phyloP scores from a whole-genome alignment of 2,888 invertebrate species.

The Pediacus dermestoides region DNA sequence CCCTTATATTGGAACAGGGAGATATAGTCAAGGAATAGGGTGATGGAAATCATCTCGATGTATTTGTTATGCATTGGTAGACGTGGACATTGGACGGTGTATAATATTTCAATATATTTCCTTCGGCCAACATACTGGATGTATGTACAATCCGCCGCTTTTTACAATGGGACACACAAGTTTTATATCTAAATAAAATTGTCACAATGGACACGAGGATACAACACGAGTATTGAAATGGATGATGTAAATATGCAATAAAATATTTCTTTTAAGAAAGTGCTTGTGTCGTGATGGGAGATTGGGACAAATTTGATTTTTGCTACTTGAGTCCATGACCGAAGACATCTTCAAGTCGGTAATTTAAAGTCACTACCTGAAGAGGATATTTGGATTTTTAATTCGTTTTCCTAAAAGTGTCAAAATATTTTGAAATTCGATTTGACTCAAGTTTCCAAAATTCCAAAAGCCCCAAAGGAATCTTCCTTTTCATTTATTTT shows the following conservation, averaged over 20 bases:
- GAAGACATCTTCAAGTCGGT: no score
- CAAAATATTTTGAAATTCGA: no score
- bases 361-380: no score
- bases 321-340: no score
- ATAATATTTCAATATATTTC: constrained; percentile 51
- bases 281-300: no score
- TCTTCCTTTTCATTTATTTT: no score
- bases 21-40: constrained; percentile 39
- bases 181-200: constrained; percentile 43
- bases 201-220: constrained; percentile 39
- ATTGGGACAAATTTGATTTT: no score
- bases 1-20: constrained; percentile 37
- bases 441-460: no score
- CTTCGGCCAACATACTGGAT: constrained; percentile 1
- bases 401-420: no score
- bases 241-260: constrained; percentile 33
- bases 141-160: not conserved
- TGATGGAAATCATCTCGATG: constrained; percentile 46
- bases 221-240: constrained; percentile 36
- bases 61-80: constrained; percentile 51
- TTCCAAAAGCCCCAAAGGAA: no score
- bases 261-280: no score
- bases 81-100: constrained; percentile 47
- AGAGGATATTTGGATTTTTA: no score
- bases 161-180: constrained; percentile 20